Percentiles rank a stretch among this genome's conserved stretches.
These are phyloP conservation scores for Ophthalmolycus amberensis DNA, from an alignment of 2,113 vertebrate species.

Conservation along the genomic window DNA sequence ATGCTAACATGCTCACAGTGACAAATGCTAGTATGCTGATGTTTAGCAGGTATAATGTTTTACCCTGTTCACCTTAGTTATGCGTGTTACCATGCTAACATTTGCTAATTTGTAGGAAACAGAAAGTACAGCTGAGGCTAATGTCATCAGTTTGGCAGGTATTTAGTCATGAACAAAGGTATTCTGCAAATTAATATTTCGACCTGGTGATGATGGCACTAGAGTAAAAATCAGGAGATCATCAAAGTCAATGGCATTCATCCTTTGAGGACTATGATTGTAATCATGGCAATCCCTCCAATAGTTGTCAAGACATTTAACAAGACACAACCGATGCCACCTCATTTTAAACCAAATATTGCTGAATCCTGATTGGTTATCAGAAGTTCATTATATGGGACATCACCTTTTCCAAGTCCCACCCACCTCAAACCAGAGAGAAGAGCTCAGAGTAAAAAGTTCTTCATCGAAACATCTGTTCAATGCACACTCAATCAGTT, in stretches of 20 bases:
- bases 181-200: neutral
- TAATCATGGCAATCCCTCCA: neutral
- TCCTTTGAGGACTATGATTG: neutral
- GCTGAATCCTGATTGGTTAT: neutral
- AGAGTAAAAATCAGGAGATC: neutral
- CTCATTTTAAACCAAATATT: slow-evolving; percentile 3
- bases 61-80: neutral
- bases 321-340: neutral
- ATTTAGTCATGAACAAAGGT: neutral
- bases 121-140: neutral
- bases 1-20: neutral
- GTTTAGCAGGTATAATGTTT: slow-evolving; percentile 4
- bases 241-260: neutral
- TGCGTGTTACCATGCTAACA: neutral
- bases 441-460: neutral
- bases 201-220: neutral
- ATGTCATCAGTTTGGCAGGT: neutral
- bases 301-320: neutral
- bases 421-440: neutral
- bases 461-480: neutral
- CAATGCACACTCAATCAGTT: neutral
- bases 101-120: slow-evolving; percentile 5
- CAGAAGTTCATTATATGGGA: neutral
- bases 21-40: neutral
- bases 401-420: neutral